Base-by-base conservation (phyloP, 2,113 vertebrate species). In the Phylloscopus trochiloides region DNA sequence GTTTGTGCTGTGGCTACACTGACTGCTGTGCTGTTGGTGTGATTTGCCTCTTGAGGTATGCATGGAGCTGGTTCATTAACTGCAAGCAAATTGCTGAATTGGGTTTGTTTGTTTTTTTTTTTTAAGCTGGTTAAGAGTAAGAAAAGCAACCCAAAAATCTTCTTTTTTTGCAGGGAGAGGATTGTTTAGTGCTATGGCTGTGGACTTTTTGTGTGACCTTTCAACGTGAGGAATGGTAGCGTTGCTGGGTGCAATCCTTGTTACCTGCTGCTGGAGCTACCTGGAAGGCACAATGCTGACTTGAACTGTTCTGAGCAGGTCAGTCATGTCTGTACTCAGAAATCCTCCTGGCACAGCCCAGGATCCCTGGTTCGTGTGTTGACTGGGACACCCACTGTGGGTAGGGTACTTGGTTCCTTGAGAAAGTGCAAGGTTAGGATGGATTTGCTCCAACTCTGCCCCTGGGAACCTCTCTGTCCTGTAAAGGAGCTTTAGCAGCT, bases 1-100 rank as follows among this genome's bases (percentile, higher is more conserved):
- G 0, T 45, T 43, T 54, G 42, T 32, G 52, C 4, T 40, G 26
- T 20, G 51, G 24, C 50, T 40, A 2, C 2, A 0, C 40, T 57
- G 50, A 2, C 32, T 67, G 36, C 45, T 52, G n/a, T 17, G 26
- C 14, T 71, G 9, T 13, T 40, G n/a, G 22, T 21, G 32, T 4
- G 32, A 4, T 70, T 81, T 74, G 16, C 21, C 75, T 32, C 55
- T 43, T 10, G 38, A 32, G 40, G 38, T 9, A 4, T 17, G 17
- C 1, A 1, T 8, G 17, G 63, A 54, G 34, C 42, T 54, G 40
- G 12, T 34, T 73, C 8, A 1, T 57, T 66, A 70, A 17, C 21
- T 51, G 22, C 17, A 52, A 70, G 11, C 17, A 57, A 55, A 61
- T 14, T 52, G 32, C 13, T 34, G 42, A 14, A 36, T 40, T 48